Base-by-base conservation (phyloP, 1,140 invertebrate genomes). In the Ruditapes philippinarum region DNA sequence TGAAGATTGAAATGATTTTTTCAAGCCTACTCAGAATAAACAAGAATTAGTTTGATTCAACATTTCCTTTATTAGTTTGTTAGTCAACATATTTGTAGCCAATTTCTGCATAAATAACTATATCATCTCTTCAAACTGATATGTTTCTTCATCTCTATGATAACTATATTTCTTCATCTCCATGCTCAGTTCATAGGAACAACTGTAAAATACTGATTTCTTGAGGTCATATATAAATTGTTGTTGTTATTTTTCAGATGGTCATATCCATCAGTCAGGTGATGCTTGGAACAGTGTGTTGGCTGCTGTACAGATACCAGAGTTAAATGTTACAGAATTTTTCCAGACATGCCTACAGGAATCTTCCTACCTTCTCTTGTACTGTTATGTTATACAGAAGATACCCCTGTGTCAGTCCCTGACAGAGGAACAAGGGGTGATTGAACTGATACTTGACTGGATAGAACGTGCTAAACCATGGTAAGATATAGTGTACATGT, bases 261-360 rank as follows among this genome's bases (percentile, higher is more conserved):
- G 45, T 11, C 25, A 22, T 17, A 25, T 40, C 1, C n/a, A 19
- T 38, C 42, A 78, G 31, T 33, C 45, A 36, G 78, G 85, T 54
- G 92, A 93, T 28, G 82, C 89, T 49, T 95, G 95, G 95, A 90
- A 83, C 62, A 91, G 88, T 49, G 88, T 95, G n/a, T 91, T 95
- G 62, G 85, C 92, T 4, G 91, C 93, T 9, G 88, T 95, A 42
- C 93, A 95, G 57, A 90, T 95, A 7, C 95, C 95, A 17, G 95
- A 95, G 87, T 82, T 95, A 80, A 93, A 93, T 78, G 83, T 93
- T 40, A 90, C 89, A 12, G 93, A 95, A 25, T 96, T 95, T 76
- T 79, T 95, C 19, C 68, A 89, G 17, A 92, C 93, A n/a, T 92
- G 92, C 25, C 68, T 95, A 54, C 70, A 92, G 2, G 88, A 93